These are phyloP conservation scores for Ormia ochracea DNA, from an alignment of 2,888 invertebrate species.

Conservation along the genomic window DNA sequence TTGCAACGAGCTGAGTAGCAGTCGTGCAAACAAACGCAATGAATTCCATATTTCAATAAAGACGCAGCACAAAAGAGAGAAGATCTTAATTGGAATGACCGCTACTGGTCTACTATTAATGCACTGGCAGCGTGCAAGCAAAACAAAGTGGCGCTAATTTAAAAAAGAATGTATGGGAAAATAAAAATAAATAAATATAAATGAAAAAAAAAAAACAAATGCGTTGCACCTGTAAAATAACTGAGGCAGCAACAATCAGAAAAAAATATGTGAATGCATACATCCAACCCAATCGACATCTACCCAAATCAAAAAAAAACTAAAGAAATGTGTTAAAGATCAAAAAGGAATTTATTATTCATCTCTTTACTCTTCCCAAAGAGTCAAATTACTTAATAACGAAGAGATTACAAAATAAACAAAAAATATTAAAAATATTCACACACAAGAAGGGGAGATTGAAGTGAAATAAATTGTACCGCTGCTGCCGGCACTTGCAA, in stretches of 20 bases:
- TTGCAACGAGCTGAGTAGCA: slow-evolving; percentile 22
- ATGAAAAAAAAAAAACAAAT: background rate
- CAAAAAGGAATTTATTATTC: slow-evolving; percentile 44
- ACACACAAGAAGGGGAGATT: slow-evolving; percentile 28
- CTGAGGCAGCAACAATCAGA: background rate
- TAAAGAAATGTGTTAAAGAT: slow-evolving; percentile 55
- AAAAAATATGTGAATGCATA: background rate
- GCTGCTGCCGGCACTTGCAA: background rate
- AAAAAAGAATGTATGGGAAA: slow-evolving; percentile 28
- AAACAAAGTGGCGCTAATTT: slow-evolving; percentile 44
- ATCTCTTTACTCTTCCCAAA: slow-evolving; percentile 17
- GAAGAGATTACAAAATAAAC: slow-evolving; percentile 48
- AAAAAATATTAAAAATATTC: background rate
- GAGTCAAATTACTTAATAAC: slow-evolving; percentile 61
- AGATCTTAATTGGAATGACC: slow-evolving; percentile 52
- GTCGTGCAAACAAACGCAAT: slow-evolving; percentile 1
- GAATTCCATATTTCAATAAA: background rate
- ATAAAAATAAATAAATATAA: too few relatives aligned
- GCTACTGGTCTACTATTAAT: background rate
- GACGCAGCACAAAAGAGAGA: background rate
- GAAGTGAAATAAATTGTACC: background rate
- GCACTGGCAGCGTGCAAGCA: background rate
- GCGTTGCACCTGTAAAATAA: slow-evolving; percentile 47
- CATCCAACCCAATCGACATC: slow-evolving; percentile 19
- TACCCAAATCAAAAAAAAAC: slow-evolving; percentile 18